Conservation (phyloP, 2,113 vertebrate genomes). For the Chaenocephalus aceratus region DNA sequence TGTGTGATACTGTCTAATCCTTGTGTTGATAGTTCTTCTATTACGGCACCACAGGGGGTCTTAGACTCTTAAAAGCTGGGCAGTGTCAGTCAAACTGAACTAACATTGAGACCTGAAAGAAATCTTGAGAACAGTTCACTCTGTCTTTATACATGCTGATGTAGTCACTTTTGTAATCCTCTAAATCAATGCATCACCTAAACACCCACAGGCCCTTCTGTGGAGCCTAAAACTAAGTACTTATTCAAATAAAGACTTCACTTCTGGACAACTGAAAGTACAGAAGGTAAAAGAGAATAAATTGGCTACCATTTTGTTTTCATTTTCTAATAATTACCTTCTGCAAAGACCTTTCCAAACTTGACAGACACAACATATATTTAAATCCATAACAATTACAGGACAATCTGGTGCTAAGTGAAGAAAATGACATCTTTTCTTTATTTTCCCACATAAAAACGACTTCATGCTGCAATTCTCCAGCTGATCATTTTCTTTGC, state of each 20-base stretch:
- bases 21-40: conserved; percentile 26
- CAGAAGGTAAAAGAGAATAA: not conserved
- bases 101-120: conserved; percentile 11
- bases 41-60: conserved; percentile 6
- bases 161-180: not conserved
- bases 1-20: conserved; percentile 14
- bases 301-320: not conserved
- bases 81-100: conserved; percentile 22
- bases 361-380: not conserved
- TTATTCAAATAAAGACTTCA: not conserved
- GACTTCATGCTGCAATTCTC: conserved; percentile 16
- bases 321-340: not conserved
- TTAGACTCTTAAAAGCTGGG: conserved; percentile 10
- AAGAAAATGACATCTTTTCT: conserved; percentile 18
- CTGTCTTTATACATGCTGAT: not conserved
- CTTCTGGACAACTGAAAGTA: not conserved
- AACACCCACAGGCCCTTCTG: not conserved
- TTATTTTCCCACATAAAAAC: conserved; percentile 12
- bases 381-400: not conserved
- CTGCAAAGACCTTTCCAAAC: not conserved
- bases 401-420: not conserved
- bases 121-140: not conserved
- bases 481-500: conserved; percentile 24
- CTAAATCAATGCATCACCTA: not conserved
- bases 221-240: not conserved